Conservation (phyloP, 2,888 invertebrate species). For the Phortica magna region DNA sequence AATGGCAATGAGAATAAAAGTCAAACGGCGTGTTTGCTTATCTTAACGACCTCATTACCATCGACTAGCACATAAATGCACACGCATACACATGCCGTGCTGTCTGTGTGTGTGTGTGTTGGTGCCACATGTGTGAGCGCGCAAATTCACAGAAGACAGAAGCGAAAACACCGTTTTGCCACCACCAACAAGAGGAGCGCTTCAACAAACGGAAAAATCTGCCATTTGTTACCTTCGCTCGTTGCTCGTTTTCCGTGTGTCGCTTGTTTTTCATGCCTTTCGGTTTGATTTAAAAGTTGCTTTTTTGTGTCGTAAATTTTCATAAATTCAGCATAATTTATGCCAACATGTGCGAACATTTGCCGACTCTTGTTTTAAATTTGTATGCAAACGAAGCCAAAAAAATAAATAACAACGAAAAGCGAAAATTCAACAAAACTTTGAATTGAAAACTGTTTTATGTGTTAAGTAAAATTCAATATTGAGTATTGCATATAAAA, state of each 20-base stretch:
- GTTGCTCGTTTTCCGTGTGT: neutral
- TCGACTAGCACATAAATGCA: neutral
- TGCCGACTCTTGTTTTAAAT: neutral
- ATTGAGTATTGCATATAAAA: neutral
- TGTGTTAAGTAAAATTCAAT: neutral
- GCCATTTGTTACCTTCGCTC: neutral
- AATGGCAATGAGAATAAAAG: neutral
- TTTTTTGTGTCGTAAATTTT: constrained; percentile 33
- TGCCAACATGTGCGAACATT: constrained; percentile 34
- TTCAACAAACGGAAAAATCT: neutral
- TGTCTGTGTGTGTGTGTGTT: neutral
- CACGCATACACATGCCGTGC: neutral
- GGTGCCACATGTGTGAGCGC: neutral
- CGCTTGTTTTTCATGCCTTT: neutral
- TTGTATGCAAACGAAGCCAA: neutral
- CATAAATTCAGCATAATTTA: constrained; percentile 43
- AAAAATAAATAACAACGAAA: neutral
- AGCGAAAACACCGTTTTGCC: neutral
- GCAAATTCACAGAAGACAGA: neutral
- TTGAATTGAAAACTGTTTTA: too few species aligned
- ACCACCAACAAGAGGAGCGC: too few species aligned
- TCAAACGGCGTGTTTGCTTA: constrained; percentile 6
- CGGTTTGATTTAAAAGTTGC: constrained; percentile 13
- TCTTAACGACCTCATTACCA: neutral
- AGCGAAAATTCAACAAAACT: too few species aligned